These are phyloP conservation scores for Nymphalis polychloros DNA, from an alignment of 2,888 invertebrate species.

Conservation along the genomic window DNA sequence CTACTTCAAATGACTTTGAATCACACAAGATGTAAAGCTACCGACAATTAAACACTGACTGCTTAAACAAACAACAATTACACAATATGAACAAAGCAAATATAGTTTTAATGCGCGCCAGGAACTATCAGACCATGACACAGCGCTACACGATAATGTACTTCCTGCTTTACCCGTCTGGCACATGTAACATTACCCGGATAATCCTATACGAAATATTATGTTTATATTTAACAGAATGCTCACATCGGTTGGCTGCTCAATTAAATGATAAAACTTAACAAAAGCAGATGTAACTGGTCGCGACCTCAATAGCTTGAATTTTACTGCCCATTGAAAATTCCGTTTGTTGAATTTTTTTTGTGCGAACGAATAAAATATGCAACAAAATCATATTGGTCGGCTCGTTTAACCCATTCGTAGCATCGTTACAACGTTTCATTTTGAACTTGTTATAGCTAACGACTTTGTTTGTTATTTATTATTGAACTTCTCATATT, in stretches of 20 bases:
- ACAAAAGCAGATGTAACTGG: conserved; percentile 15
- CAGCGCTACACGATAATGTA: conserved; percentile 35
- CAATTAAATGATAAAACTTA: conserved; percentile 20
- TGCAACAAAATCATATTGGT: conserved; percentile 13
- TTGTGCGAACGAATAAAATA: conserved; percentile 8
- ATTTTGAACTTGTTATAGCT: conserved; percentile 4
- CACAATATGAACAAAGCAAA: conserved; percentile 35
- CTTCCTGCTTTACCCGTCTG: conserved; percentile 27
- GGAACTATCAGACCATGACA: conserved; percentile 31
- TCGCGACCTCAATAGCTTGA: conserved; percentile 14
- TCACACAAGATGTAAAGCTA: conserved; percentile 12
- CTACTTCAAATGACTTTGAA: conserved; percentile 1
- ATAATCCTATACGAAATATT: conserved; percentile 10
- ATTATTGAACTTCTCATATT: no score
- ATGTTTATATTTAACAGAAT: conserved; percentile 14
- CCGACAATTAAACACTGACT: conserved; percentile 29
- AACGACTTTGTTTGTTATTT: neutral
- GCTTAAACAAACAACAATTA: conserved; percentile 34
- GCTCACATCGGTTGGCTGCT: conserved; percentile 18
- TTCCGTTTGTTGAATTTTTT: conserved; percentile 1
- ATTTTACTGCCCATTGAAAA: conserved; percentile 13
- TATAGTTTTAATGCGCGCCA: conserved; percentile 36
- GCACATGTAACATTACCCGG: conserved; percentile 23
- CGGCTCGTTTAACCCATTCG: conserved; percentile 8
- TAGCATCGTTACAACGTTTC: conserved; percentile 4